Base-by-base conservation (phyloP, 2,888 invertebrate species). In the Chymomyza amoena region DNA sequence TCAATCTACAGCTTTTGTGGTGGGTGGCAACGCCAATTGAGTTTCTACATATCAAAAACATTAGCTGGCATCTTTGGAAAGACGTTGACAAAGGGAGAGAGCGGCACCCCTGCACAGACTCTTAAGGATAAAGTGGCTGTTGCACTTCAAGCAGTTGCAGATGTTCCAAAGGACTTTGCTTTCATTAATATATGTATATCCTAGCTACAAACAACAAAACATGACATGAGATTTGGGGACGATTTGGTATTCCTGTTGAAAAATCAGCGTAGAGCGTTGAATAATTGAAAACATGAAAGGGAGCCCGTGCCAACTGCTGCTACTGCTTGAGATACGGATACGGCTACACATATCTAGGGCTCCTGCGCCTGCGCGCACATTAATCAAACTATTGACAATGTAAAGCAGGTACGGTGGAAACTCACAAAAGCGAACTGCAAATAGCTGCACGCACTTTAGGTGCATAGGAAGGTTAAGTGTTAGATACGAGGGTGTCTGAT, bases 61-160 rank as follows among this genome's bases (percentile, higher is more conserved):
- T 45, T 10, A 45, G 39, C 39, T 45, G 39, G 13, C 10, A 45
- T 45, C 39, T 36, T 36, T 36, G 7, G 1, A 36, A 6, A 7
- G 1, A 36, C 9, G 9, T 9, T 13, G 39, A 6, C 13, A 45
- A 45, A 45, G 6, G 13, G 13, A 45, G 6, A 45, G 13, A 45
- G 39, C 32, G 32, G 32, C 32, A 45, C 39, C 39, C 39, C 39
- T 6, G 39, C 39, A 10, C 2, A 25, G 32, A 6, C 9, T 6
- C 28, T 18, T 25, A 45, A 45, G 13, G 4, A 13, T 45, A 45
- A 45, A 45, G 39, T 45, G 36, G 39, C 32, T 7, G 32, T 63
- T 52, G 57, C 68, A 32, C 36, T 54, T 45, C 52, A 61, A 25
- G 82, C 82, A 80, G 56, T 77, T 73, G 81, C 81, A 82, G 81